Base-by-base conservation (phyloP, 2,113 vertebrate species). In the Egretta garzetta region DNA sequence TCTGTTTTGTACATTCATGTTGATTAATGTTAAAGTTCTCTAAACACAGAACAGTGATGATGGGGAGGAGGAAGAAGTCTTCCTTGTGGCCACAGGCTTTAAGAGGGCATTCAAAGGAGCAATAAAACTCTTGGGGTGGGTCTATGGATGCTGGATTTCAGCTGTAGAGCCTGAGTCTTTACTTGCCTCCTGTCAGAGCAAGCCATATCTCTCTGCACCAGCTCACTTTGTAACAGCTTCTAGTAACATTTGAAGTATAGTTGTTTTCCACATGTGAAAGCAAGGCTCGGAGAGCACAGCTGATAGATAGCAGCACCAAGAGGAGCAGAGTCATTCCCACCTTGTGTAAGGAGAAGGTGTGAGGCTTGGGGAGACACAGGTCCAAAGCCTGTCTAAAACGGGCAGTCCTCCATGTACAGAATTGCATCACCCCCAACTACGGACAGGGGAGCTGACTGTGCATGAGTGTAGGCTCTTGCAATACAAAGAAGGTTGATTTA, bases 181-280 rank as follows among this genome's bases (percentile, higher is more conserved):
- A 11, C 32, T 47, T 41, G 5, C 8, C 4, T 23, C 10, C 60
- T 39, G 8, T 43, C 49, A 7, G 4, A 68, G 32, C 6, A 35
- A 83, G 8, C 28, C 1, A 1, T 12, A 28, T 22, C 26, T 37
- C 80, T 41, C 43, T 85, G 60, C 28, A 14, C 8, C 0, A 0
- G 11, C 19, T 80, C 24, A 4, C 33, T 71, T 55, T 10, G 32
- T 11, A 84, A 55, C 41, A 81, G 47, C 43, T 75, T 24, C 60
- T 56, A 26, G 28, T 2, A 86, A 12, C 2, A 1, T 87, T 47
- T 64, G 33, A 80, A 83, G 68, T 27, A 4, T 0, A 23, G 30
- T 7, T 1, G 47, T 77, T 73, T 58, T 80, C 68, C n/a, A 0
- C 9, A 0, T 10, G 15, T 58, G 26, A 75, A 74, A 90, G 20